Evolutionary conservation across 2,113 vertebrate species (phyloP).

Genomic region (Turdus rufiventris): DNA sequence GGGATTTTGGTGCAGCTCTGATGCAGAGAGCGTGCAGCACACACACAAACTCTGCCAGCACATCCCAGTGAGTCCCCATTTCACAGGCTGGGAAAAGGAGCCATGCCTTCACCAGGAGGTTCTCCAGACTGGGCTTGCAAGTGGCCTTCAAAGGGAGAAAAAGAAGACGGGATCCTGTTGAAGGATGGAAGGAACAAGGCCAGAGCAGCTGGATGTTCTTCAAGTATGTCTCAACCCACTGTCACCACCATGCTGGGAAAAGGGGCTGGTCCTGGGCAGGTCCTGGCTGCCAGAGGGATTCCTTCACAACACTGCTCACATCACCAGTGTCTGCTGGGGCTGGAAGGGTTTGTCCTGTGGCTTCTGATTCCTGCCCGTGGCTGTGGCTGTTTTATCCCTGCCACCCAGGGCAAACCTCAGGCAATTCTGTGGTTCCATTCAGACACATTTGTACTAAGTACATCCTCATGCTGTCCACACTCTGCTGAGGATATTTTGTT

Average conservation of each 20-base stretch:
- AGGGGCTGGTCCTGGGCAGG: background rate
- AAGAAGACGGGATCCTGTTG: background rate
- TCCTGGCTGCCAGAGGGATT: background rate
- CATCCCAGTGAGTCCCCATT: background rate
- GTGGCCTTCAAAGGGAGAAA: background rate
- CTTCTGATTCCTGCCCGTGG: background rate
- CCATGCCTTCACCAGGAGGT: background rate
- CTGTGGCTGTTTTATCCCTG: background rate
- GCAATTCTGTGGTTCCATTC: background rate
- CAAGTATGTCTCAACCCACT: background rate
- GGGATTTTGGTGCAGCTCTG: background rate
- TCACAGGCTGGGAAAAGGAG: background rate
- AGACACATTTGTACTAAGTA: background rate
- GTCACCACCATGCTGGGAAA: fast-evolving
- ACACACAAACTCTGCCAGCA: background rate
- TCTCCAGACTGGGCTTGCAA: background rate
- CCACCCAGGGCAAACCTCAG: background rate
- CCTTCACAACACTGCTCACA: background rate
- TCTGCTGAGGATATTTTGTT: background rate
- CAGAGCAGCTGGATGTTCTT: background rate
- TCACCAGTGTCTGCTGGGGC: background rate
- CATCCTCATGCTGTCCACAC: background rate
- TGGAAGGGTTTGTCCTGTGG: background rate
- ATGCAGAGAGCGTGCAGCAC: background rate
- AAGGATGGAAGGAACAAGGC: background rate